Conservation (phyloP, 2,797 vertebrate species). For the Bradypus variegatus region DNA sequence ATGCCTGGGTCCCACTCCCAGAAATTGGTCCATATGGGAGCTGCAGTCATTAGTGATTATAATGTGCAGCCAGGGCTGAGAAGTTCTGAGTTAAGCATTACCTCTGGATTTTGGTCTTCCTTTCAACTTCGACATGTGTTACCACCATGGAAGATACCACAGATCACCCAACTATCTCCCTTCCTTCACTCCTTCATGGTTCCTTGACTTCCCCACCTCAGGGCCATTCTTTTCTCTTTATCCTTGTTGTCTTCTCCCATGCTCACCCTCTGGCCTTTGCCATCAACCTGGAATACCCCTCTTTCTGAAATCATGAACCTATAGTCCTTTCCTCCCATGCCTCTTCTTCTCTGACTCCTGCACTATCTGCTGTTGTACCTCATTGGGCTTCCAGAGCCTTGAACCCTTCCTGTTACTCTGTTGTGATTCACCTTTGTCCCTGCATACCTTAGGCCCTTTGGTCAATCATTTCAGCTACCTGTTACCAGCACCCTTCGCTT, state of each 20-base stretch:
- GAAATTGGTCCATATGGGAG: not conserved
- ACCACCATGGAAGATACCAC: accelerated
- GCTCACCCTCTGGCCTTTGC: not conserved
- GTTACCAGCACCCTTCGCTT: not conserved
- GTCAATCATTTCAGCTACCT: not conserved
- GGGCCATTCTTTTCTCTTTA: too few relatives aligned
- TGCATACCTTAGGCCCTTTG: too few relatives aligned
- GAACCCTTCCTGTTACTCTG: not conserved
- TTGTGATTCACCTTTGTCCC: not conserved
- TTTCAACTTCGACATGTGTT: not conserved
- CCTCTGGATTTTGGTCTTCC: not conserved
- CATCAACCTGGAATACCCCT: not conserved
- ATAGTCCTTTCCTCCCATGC: not conserved
- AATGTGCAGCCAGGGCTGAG: not conserved
- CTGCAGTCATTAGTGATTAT: not conserved
- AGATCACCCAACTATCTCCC: not conserved
- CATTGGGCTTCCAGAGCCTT: not conserved
- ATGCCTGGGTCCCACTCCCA: not conserved
- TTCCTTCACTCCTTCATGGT: not conserved
- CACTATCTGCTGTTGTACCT: not conserved
- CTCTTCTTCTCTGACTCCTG: not conserved
- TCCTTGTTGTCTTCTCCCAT: not conserved
- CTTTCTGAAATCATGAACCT: not conserved
- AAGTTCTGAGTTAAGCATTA: not conserved
- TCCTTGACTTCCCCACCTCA: not conserved